Conservation (phyloP, 2,113 vertebrate genomes). For the Spilogale gracilis region DNA sequence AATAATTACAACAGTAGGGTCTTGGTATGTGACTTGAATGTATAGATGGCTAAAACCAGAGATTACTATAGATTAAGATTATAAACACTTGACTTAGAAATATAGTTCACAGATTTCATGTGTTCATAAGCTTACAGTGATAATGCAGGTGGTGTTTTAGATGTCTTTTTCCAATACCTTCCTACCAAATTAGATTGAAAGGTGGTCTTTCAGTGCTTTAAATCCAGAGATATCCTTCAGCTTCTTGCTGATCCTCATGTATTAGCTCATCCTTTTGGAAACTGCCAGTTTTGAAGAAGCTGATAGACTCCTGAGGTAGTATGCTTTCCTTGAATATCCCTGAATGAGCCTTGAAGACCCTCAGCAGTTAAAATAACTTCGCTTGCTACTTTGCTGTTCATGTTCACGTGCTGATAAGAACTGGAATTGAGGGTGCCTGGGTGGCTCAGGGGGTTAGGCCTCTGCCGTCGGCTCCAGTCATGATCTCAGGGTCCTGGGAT, state of each 20-base stretch:
- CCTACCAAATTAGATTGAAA: background rate
- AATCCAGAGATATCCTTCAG: background rate
- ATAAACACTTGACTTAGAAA: conserved; percentile 69
- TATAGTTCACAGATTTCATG: conserved; percentile 54
- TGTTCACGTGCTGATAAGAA: background rate
- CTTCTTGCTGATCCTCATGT: background rate
- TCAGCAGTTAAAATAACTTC: background rate
- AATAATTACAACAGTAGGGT: conserved; percentile 72
- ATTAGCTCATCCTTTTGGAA: background rate
- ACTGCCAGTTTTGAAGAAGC: background rate
- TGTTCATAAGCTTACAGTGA: conserved; percentile 51
- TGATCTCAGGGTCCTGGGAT: too few relatives aligned
- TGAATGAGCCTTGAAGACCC: background rate
- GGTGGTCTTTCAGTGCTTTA: background rate
- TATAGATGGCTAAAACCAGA: conserved; percentile 70
- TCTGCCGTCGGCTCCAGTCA: too few relatives aligned
- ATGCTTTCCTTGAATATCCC: background rate
- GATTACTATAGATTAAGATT: conserved; percentile 72
- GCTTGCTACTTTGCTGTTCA: background rate
- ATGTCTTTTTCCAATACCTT: background rate
- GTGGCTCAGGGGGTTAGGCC: too few relatives aligned
- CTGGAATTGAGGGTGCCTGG: too few relatives aligned
- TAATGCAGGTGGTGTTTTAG: background rate
- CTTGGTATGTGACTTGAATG: conserved; percentile 73
- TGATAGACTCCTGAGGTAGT: background rate